Evolutionary conservation across 2,888 invertebrate genomes (phyloP).

Genomic region (Prostheceraeus crozeri): DNA sequence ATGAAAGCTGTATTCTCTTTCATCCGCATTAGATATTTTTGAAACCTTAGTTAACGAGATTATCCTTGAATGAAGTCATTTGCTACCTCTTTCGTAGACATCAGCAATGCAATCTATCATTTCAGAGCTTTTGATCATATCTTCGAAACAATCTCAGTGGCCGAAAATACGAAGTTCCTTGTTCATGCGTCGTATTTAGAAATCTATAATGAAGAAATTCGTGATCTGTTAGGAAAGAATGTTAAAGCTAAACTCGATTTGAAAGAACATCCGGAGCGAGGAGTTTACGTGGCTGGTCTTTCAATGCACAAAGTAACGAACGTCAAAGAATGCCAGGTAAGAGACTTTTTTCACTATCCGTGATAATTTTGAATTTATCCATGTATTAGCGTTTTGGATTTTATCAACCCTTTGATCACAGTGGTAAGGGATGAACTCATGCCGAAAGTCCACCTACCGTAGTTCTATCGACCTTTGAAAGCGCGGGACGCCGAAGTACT

Average conservation of each 20-base stretch:
- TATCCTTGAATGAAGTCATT: no score
- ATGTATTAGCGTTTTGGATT: no score
- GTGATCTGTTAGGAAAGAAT: conserved; percentile 65
- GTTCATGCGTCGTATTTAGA: conserved; percentile 73
- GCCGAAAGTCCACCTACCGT: no score
- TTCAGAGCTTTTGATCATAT: conserved; percentile 73
- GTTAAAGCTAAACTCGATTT: conserved; percentile 63
- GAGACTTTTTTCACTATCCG: conserved; percentile 56
- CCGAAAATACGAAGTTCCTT: conserved; percentile 65
- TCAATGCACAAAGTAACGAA: conserved; percentile 65
- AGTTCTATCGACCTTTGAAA: no score
- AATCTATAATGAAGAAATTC: conserved; percentile 74
- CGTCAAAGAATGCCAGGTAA: conserved; percentile 37
- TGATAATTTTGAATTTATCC: no score
- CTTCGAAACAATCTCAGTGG: conserved; percentile 64
- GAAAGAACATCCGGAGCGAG: conserved; percentile 65
- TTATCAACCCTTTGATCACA: no score
- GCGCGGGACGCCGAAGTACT: no score
- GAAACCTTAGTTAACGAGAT: no score
- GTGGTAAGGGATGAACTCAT: no score
- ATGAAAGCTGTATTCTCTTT: no score
- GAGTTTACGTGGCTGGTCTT: conserved; percentile 65
- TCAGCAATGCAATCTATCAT: conserved; percentile 1
- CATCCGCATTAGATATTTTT: no score
- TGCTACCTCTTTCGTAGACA: no score